Conservation (phyloP, 1,140 invertebrate species). For the Cylas formicarius region DNA sequence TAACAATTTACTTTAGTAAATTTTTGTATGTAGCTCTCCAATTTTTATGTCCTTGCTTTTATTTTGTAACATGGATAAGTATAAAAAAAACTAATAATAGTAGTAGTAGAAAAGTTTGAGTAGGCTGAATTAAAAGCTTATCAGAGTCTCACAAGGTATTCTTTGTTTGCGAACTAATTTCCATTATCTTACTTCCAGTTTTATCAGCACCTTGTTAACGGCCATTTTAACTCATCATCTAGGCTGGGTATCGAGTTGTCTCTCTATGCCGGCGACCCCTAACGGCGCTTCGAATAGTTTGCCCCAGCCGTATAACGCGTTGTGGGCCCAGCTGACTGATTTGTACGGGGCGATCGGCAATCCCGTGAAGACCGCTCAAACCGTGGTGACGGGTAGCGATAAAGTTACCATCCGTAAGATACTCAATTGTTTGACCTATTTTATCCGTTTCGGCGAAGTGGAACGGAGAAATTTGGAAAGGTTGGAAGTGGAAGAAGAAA, state of each 20-base stretch:
- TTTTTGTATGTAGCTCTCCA: too few relatives aligned
- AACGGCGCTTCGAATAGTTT: conserved; percentile 29
- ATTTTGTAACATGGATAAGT: too few relatives aligned
- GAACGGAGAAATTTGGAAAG: conserved; percentile 37
- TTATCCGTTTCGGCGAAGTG: conserved; percentile 70
- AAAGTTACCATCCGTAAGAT: conserved; percentile 57
- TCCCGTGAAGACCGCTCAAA: conserved; percentile 66
- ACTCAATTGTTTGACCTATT: conserved; percentile 69
- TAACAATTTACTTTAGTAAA: too few relatives aligned
- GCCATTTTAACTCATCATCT: conserved; percentile 83
- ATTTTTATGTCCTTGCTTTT: too few relatives aligned
- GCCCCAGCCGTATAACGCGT: conserved; percentile 62
- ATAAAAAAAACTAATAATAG: too few relatives aligned
- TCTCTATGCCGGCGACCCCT: conserved; percentile 30
- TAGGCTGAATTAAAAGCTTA: too few relatives aligned
- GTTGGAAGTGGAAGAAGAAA: conserved; percentile 28
- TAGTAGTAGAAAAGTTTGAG: too few relatives aligned
- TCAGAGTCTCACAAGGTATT: too few relatives aligned
- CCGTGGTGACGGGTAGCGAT: conserved; percentile 67
- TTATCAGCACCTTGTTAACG: conserved; percentile 80
- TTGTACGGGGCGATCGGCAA: conserved; percentile 74
- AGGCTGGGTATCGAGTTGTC: conserved; percentile 79
- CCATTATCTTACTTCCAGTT: conserved; percentile 54
- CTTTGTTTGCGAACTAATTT: background rate
- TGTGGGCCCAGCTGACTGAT: conserved; percentile 81